Base-by-base conservation (phyloP, 53 echinoderm and acorn worm genomes). In the Pentamera pediparva region DNA sequence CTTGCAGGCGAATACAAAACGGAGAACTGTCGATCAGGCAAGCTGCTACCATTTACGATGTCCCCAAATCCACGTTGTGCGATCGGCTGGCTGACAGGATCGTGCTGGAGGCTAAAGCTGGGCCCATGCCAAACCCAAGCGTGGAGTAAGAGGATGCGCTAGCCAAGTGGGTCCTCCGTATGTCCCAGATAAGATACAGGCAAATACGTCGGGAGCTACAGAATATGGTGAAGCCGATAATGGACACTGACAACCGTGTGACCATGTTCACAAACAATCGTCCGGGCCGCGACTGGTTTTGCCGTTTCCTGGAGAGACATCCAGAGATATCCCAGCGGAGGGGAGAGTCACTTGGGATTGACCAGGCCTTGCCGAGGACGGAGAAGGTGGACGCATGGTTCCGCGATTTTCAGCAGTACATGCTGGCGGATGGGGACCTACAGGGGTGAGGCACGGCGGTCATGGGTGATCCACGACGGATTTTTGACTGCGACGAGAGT, bases 401-500 rank as follows among this genome's bases (percentile, higher is more conserved):
- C 24, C 54, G 9, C 20, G 7, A 54, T 24, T 54, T 9, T 1
- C 0, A 54, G 54, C 24, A 22, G 11, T 22, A 22, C 24, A 54
- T 53, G 53, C 24, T 28, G 6, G 53, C 21, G 8, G 54, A 54
- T 26, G 54, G n/a, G n/a, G n/a, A n/a, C n/a, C n/a, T n/a, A n/a
- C n/a, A 54, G 11, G 18, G 28, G 3, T 6, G 28, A 28, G 25
- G 54, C 8, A 54, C 24, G 18, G 54, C 24, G 6, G 54, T 54
- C 7, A 54, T 78, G 25, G 17, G 33, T 13, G 78, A 78, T 26
- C 52, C 64, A 19, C 12, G 25, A 8, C 35, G 65, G 35, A 50
- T 78, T 15, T 78, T 64, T 8, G 65, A 50, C 43, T 32, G 35
- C 4, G 78, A 65, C 35, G 77, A 77, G 19, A 48, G 61, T n/a